Base-by-base conservation (phyloP, 2,797 vertebrate genomes). In the Characodon lateralis region DNA sequence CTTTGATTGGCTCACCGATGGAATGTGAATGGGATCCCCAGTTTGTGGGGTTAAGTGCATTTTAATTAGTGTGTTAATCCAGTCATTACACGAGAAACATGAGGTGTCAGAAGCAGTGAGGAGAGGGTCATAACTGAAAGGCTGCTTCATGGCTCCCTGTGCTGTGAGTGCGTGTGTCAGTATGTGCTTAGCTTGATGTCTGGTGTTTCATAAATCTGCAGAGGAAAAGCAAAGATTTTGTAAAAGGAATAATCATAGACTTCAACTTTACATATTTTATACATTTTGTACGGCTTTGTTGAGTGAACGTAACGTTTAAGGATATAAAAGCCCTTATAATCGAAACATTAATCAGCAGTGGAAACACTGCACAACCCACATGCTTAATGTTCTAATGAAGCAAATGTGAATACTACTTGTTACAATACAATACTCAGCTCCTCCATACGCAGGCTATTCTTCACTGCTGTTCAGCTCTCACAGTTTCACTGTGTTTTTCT, bases 31-130 rank as follows among this genome's bases (percentile, higher is more conserved):
- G 93, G 92, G 94, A 96, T 93, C 96, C 96, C 96, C 95, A 96
- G 96, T 88, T 96, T 95, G 95, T 95, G 96, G 97, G 35, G 97
- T 97, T 97, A 98, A 98, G 97, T 97, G 96, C 96, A 96, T 97
- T 96, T 96, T 96, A 95, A 96, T 96, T 96, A 96, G 96, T 95
- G 95, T 91, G 95, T 95, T 98, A 97, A 98, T 98, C 97, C 95
- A 95, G 96, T 98, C 97, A 97, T 97, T 97, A 98, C 95, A 92
- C 86, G 94, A 96, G 94, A 96, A 97, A 96, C 96, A 95, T 93
- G 96, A 96, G 96, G 96, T 96, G 96, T 97, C 92, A 95, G 96
- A 96, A 97, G 96, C 95, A 95, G 96, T 92, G 95, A 96, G 94
- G 96, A 97, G 97, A 96, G 96, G 95, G 96, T 95, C 96, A 96